Evolutionary conservation across 1,140 invertebrate species (phyloP), one percentile per base, ranked within the genome.

Genomic region (Drosophila setifemur): DNA sequence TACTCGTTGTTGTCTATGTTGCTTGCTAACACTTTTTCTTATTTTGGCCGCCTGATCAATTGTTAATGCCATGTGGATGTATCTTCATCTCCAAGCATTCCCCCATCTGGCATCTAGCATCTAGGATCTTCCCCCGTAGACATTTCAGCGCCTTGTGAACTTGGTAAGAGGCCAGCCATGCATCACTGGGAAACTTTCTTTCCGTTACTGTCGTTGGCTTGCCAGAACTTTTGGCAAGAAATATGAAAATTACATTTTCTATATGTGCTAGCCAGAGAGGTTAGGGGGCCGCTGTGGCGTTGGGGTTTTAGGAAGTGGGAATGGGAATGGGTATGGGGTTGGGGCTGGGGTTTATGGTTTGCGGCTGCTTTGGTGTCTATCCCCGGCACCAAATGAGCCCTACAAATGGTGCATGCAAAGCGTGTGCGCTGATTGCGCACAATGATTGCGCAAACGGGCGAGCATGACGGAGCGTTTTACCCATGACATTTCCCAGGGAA

Each of bases 31-130:
- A 82, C 73, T 83, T 86, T 83, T 85, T 79, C 53, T 28, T 45
- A 21, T 40, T 6, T 18, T n/a, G 12, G 14, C 8, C 9, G 42
- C 31, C 19, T 86, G 82, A 86, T 85, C 81, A 85, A 85, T 85
- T 85, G 81, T 85, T 85, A 85, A 85, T 85, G 81, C 75, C 66
- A 63, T 70, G 67, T 70, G 67, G 78, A 77, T 82, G 78, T 82
- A 77, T 73, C 68, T 78, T 28, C n/a, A 12, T 31, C 23, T 31
- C n/a, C 8, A 43, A 60, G 25, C 26, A 21, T 12, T 8, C 3
- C 12, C 16, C 9, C 18, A n/a, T n/a, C n/a, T n/a, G n/a, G n/a
- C n/a, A n/a, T n/a, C n/a, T n/a, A n/a, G n/a, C n/a, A n/a, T n/a
- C n/a, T n/a, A n/a, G n/a, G n/a, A n/a, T n/a, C n/a, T n/a, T n/a